These are phyloP conservation scores for Deroptyus accipitrinus DNA, from an alignment of 2,113 vertebrate genomes.

Conservation along the genomic window DNA sequence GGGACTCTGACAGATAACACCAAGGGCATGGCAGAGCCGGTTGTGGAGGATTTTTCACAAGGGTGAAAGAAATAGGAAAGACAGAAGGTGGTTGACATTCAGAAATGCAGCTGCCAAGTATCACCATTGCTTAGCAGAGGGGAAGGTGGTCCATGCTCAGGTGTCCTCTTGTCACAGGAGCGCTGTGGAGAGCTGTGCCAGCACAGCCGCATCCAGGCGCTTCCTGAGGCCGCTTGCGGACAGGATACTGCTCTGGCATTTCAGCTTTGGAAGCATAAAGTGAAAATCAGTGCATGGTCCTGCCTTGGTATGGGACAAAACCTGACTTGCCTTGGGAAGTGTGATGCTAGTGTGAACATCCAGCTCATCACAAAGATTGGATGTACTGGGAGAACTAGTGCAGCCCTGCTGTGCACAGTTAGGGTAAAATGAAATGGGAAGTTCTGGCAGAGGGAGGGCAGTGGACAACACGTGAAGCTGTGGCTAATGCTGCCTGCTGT, in stretches of 20 bases:
- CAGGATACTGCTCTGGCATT: not conserved
- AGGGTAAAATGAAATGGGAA: not conserved
- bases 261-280: not conserved
- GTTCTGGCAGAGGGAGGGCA: not conserved
- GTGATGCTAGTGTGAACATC: fast-evolving
- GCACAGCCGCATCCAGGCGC: not conserved
- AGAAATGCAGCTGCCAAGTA: not conserved
- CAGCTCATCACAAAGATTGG: not conserved
- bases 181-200: not conserved
- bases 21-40: not conserved
- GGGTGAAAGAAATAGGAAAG: not conserved
- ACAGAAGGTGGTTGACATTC: not conserved
- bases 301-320: not conserved
- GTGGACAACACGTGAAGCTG: not conserved
- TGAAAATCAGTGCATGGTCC: not conserved
- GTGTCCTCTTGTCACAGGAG: not conserved
- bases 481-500: not conserved
- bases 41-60: not conserved
- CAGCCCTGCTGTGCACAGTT: not conserved
- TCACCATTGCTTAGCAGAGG: not conserved
- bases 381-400: not conserved
- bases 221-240: not conserved
- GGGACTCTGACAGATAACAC: not conserved
- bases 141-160: not conserved
- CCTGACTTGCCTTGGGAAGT: not conserved